These are phyloP conservation scores for Equus przewalskii DNA, from an alignment of 2,113 vertebrate genomes.

Conservation along the genomic window DNA sequence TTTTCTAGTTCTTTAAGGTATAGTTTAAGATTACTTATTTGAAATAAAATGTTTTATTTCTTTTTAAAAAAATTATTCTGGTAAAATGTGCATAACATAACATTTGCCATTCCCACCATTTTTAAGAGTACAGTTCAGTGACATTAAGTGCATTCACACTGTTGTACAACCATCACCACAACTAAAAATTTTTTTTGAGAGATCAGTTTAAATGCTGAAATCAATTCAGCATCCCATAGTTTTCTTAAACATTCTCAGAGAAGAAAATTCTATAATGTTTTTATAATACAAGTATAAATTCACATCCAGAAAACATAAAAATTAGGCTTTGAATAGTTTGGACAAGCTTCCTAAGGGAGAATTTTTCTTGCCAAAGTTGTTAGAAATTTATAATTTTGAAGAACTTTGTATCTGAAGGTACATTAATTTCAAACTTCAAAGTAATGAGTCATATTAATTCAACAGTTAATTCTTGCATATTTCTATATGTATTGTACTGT, in stretches of 20 bases:
- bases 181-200: neutral
- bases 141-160: neutral
- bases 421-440: slow-evolving; percentile 27
- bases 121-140: neutral
- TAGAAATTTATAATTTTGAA: slow-evolving; percentile 17
- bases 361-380: neutral
- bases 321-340: neutral
- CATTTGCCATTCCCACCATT: neutral
- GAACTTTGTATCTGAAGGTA: slow-evolving; percentile 5
- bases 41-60: neutral
- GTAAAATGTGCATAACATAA: neutral
- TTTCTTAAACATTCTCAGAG: neutral
- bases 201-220: neutral
- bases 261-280: neutral
- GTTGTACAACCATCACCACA: neutral
- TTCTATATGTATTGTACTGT: neutral
- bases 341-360: neutral
- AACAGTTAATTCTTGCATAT: neutral
- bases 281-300: slow-evolving; percentile 6
- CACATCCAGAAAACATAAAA: neutral
- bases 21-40: no score
- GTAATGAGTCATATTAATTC: neutral
- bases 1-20: no score
- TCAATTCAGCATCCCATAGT: neutral
- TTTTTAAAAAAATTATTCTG: neutral